A percentile compares a stretch with the other conserved stretches of the same genome.
Evolutionary conservation across 1,140 invertebrate species (phyloP).

Genomic region (Drosophila dunni): DNA sequence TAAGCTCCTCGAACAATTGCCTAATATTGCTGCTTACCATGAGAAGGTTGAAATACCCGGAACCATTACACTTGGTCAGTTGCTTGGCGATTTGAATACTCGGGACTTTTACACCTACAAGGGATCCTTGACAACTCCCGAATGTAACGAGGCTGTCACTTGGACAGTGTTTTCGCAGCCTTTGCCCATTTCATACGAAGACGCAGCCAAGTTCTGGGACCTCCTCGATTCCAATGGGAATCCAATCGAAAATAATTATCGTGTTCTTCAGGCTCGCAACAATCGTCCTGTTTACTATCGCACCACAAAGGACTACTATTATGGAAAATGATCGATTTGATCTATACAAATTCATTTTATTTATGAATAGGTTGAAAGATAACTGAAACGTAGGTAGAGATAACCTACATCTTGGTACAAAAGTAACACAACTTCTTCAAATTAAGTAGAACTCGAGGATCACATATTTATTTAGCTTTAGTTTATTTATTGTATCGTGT

Average conservation of each 20-base stretch:
- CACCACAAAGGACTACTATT: constrained; percentile 12
- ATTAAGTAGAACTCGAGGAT: too few relatives aligned
- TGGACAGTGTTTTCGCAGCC: constrained; percentile 96
- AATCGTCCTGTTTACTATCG: constrained; percentile 86
- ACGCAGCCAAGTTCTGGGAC: constrained; percentile 86
- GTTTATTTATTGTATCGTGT: constrained; percentile 4
- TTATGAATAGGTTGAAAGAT: not conserved
- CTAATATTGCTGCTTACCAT: constrained; percentile 42
- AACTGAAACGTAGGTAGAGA: not conserved
- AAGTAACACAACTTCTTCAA: too few relatives aligned
- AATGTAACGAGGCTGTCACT: constrained; percentile 94
- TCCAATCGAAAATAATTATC: constrained; percentile 54
- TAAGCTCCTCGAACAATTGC: constrained; percentile 41
- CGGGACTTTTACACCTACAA: constrained; percentile 92
- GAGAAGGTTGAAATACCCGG: constrained; percentile 18
- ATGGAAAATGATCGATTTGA: not conserved
- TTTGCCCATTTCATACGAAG: constrained; percentile 90
- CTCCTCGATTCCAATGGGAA: constrained; percentile 45
- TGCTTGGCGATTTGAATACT: constrained; percentile 85
- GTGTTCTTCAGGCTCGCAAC: constrained; percentile 84
- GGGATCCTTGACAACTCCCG: constrained; percentile 95
- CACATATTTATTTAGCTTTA: not conserved
- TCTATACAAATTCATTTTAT: too few relatives aligned
- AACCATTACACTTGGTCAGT: constrained; percentile 85
- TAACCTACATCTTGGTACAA: too few relatives aligned